A percentile compares a stretch with the other conserved stretches of the same genome.
Conservation (phyloP, 2,113 vertebrate genomes). For the Halcyon malimbica region DNA sequence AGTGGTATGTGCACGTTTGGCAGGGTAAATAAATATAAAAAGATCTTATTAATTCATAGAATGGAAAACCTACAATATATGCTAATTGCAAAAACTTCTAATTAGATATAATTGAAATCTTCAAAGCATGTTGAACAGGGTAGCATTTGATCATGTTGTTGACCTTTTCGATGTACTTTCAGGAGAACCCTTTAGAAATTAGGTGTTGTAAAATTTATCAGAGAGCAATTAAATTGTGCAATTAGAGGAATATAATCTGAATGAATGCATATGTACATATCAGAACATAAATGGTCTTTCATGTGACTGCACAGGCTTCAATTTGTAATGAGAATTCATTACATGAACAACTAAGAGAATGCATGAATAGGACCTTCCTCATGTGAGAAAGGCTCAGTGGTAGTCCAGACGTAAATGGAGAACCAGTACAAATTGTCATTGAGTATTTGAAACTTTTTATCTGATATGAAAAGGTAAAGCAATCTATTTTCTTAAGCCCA, state of each 20-base stretch:
- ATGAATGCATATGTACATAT: slow-evolving; percentile 28
- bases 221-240: slow-evolving; percentile 72
- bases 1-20: background rate
- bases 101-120: slow-evolving; percentile 73
- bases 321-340: slow-evolving; percentile 2
- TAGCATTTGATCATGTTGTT: slow-evolving; percentile 56
- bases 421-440: background rate
- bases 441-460: background rate
- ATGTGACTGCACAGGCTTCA: background rate
- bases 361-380: background rate
- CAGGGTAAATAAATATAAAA: slow-evolving; percentile 36
- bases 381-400: background rate
- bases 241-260: slow-evolving; percentile 64
- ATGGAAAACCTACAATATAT: slow-evolving; percentile 49
- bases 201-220: slow-evolving; percentile 71
- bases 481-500: background rate
- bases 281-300: slow-evolving; percentile 48
- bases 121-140: slow-evolving; percentile 71
- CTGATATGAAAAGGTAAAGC: background rate
- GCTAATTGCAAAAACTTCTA: slow-evolving; percentile 71
- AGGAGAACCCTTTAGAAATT: slow-evolving; percentile 49
- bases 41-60: slow-evolving; percentile 65
- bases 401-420: background rate
- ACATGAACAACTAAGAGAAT: background rate
- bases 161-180: slow-evolving; percentile 71